Base-by-base conservation (phyloP, 2,113 vertebrate species). In the Carassius gibelio region DNA sequence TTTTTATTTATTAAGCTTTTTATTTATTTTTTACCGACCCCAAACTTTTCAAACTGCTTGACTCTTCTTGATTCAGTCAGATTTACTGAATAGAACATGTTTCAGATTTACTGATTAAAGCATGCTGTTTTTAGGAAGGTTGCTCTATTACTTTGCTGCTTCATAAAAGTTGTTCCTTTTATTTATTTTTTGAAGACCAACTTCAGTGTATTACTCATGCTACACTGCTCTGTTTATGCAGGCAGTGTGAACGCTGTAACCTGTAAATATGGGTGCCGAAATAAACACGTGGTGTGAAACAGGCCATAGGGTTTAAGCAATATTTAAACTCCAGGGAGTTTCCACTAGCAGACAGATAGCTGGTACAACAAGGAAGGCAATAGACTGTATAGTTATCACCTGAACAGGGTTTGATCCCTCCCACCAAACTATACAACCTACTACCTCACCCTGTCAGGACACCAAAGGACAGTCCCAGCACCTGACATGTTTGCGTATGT, bases 341-440 rank as follows among this genome's bases (percentile, higher is more conserved):
- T 48, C 48, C 45, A 4, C n/a, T 23, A 71, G 48, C 34, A 3
- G 13, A 14, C 30, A 34, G 75, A 57, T 8, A 42, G 75, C 48
- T 52, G 64, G 76, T 9, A 57, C 93, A 92, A 94, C 94, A 92
- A 93, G 96, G 96, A 97, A 97, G 96, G 96, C 96, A 97, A 96
- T 96, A 96, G 96, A 96, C 95, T 97, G 96, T 97, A 97, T 97
- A 97, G 96, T 97, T 97, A 96, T 97, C 95, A 96, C 95, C 96
- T 94, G 95, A 96, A 94, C 94, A 94, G 96, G 95, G 95, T 93
- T 82, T 90, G 93, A 92, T 95, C 95, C 96, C 95, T 96, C 95
- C 95, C 95, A 96, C 94, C 95, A 97, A 97, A 97, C 96, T 97
- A 97, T 97, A 97, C 96, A 97, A 97, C 96, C 96, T 97, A 97